Evolutionary conservation across 2,888 invertebrate genomes (phyloP).

Genomic region (Choristoneura rosaceana): DNA sequence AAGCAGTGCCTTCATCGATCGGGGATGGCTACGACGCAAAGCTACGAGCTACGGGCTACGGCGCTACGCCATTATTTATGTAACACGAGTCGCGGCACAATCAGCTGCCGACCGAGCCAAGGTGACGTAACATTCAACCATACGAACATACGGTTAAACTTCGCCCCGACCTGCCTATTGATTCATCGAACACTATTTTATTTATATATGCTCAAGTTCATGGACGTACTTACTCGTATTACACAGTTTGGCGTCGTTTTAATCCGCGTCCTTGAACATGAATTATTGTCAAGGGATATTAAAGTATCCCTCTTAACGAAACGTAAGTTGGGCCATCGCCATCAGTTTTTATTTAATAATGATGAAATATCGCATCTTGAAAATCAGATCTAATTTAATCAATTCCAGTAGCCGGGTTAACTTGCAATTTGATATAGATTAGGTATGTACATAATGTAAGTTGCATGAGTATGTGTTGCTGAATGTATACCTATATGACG

Average conservation of each 20-base stretch:
- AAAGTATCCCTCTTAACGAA: no score
- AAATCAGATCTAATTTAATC: no score
- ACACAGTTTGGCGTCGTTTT: background rate
- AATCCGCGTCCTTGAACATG: background rate
- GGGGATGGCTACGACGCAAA: slow-evolving; percentile 40
- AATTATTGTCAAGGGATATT: no score
- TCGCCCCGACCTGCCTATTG: background rate
- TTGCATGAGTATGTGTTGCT: no score
- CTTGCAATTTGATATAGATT: no score
- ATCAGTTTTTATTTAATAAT: no score
- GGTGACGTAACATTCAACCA: slow-evolving; percentile 19
- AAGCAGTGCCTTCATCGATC: slow-evolving; percentile 43
- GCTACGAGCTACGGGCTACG: slow-evolving; percentile 50
- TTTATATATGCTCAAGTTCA: slow-evolving; percentile 1
- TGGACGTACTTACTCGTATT: background rate
- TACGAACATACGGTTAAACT: background rate
- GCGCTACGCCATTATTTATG: slow-evolving; percentile 55
- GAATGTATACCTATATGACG: no score
- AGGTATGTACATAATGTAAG: no score
- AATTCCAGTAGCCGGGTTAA: no score
- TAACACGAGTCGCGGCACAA: slow-evolving; percentile 46
- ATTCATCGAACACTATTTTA: background rate
- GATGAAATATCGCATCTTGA: no score
- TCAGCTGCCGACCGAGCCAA: slow-evolving; percentile 33
- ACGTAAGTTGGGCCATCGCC: no score